phyloP scores from a whole-genome alignment of 2,888 invertebrate genomes.

The Furcula furcula region DNA sequence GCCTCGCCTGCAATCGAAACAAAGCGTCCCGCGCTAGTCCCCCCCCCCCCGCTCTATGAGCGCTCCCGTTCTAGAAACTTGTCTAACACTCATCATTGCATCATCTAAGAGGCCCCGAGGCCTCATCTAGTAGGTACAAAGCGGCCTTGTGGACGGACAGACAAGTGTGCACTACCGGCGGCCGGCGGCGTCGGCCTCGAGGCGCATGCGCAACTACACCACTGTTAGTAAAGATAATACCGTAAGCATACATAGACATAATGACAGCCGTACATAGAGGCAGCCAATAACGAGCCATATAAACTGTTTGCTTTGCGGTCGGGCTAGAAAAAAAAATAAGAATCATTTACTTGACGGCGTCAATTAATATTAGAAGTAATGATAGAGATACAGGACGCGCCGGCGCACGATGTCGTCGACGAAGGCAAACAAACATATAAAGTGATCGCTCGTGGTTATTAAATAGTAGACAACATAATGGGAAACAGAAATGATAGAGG shows the following conservation, averaged over 20 bases:
- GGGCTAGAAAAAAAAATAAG: slow-evolving; percentile 75
- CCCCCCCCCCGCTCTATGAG: slow-evolving; percentile 13
- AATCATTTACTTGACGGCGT: slow-evolving; percentile 65
- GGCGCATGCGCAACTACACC: slow-evolving; percentile 71
- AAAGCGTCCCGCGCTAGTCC: slow-evolving; percentile 18
- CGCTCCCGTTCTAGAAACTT: slow-evolving; percentile 9
- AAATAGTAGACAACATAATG: slow-evolving; percentile 38
- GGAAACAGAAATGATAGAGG: slow-evolving; percentile 40
- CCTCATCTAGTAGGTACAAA: slow-evolving; percentile 32
- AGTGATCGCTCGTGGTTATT: slow-evolving; percentile 58
- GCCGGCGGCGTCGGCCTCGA: slow-evolving; percentile 16
- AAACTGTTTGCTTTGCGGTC: slow-evolving; percentile 78
- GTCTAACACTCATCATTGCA: slow-evolving; percentile 17
- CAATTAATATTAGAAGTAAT: slow-evolving; percentile 36
- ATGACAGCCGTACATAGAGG: slow-evolving; percentile 79
- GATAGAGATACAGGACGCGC: slow-evolving; percentile 6
- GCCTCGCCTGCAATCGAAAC: slow-evolving; percentile 19
- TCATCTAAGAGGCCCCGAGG: slow-evolving; percentile 6
- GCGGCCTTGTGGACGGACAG: slow-evolving; percentile 62
- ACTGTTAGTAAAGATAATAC: slow-evolving; percentile 58
- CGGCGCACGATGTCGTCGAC: slow-evolving; percentile 26
- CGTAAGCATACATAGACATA: slow-evolving; percentile 80
- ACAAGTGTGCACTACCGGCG: slow-evolving; percentile 47
- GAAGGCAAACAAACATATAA: slow-evolving; percentile 60
- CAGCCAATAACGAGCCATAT: slow-evolving; percentile 81